Evolutionary conservation across 37 sponge, comb jelly and placozoan genomes (phyloP).

Genomic region (Oopsacas minuta): DNA sequence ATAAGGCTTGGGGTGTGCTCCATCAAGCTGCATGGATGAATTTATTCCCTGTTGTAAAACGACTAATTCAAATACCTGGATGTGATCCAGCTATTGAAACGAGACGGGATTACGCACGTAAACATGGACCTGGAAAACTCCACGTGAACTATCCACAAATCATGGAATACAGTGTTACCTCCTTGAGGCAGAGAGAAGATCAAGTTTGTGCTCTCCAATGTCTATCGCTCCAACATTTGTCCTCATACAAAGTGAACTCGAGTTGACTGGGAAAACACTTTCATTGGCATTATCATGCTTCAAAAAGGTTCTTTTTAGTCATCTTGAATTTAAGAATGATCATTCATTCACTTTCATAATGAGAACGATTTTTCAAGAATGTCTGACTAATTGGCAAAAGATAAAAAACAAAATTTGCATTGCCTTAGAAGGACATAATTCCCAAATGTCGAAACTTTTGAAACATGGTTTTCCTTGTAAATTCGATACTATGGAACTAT

Average conservation of each 20-base stretch:
- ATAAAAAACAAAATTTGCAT: background rate
- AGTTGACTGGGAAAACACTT: background rate
- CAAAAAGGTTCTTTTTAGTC: background rate
- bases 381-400: background rate
- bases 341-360: background rate
- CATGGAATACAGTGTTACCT: background rate
- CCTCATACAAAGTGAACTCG: background rate
- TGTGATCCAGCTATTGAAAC: constrained; percentile 21
- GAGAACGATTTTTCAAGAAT: background rate
- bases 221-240: background rate
- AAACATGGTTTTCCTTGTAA: background rate
- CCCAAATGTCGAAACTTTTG: background rate
- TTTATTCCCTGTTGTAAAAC: background rate
- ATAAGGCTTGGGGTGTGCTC: constrained; percentile 23
- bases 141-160: background rate
- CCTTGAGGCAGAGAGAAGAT: background rate
- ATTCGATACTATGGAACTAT: background rate
- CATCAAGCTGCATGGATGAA: constrained; percentile 26
- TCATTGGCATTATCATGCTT: background rate
- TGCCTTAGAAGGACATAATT: background rate
- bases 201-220: background rate
- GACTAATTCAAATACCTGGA: background rate
- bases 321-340: background rate
- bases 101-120: background rate
- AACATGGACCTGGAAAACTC: background rate